A percentile compares a stretch with the other conserved stretches of the same genome.
Evolutionary conservation across 2,888 invertebrate species (phyloP).

Genomic region (Acronicta leporina): DNA sequence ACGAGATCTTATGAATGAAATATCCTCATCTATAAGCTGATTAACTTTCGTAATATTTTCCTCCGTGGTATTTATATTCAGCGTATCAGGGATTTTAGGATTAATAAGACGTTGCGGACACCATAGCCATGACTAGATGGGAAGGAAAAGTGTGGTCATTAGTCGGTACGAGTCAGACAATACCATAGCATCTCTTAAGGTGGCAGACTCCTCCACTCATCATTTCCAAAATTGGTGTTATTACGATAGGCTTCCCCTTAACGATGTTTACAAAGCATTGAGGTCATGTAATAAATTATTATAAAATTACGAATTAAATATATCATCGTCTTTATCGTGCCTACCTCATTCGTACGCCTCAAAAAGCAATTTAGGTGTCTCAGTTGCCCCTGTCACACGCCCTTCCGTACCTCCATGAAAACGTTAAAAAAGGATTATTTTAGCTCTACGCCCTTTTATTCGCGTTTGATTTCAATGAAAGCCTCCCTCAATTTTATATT

Average conservation of each 20-base stretch:
- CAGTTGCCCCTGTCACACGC: slow-evolving; percentile 63
- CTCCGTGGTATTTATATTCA: background rate
- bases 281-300: too few relatives aligned
- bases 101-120: too few relatives aligned
- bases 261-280: too few relatives aligned
- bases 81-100: background rate
- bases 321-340: slow-evolving; percentile 15
- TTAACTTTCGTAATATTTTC: slow-evolving; percentile 18
- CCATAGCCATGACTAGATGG: too few relatives aligned
- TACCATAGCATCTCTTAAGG: background rate
- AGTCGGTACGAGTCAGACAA: too few relatives aligned
- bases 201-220: too few relatives aligned
- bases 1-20: slow-evolving; percentile 15
- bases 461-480: slow-evolving; percentile 48
- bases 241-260: too few relatives aligned
- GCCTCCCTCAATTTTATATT: slow-evolving; percentile 27
- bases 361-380: slow-evolving; percentile 71
- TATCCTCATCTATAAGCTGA: slow-evolving; percentile 23
- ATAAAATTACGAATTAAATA: slow-evolving; percentile 14
- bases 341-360: slow-evolving; percentile 51
- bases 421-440: slow-evolving; percentile 68
- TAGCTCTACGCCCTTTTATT: slow-evolving; percentile 61
- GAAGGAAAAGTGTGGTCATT: too few relatives aligned
- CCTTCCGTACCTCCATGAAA: slow-evolving; percentile 61
- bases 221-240: too few relatives aligned